phyloP scores from a whole-genome alignment of 2,113 vertebrate species.

The Urocitellus parryii region DNA sequence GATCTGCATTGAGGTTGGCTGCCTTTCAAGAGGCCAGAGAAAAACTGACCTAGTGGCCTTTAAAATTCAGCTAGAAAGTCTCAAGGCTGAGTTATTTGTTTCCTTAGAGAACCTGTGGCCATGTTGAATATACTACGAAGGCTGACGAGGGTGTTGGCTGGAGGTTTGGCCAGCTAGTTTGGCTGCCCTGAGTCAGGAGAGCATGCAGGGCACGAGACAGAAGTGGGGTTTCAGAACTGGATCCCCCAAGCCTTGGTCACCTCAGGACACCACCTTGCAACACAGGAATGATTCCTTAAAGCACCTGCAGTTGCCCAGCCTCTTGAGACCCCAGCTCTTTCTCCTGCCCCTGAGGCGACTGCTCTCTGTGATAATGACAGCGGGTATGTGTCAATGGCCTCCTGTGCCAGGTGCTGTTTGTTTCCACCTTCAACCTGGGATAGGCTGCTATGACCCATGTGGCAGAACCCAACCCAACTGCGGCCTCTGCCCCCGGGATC shows the following conservation, averaged over 20 bases:
- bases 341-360: background rate
- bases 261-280: background rate
- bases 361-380: background rate
- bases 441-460: background rate
- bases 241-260: background rate
- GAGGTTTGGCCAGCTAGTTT: background rate
- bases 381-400: accelerated
- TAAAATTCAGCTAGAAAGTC: constrained; percentile 7
- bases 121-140: background rate
- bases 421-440: background rate
- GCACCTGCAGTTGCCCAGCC: background rate
- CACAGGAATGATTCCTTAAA: accelerated
- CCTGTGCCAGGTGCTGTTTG: accelerated
- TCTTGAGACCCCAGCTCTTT: background rate
- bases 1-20: background rate
- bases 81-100: background rate
- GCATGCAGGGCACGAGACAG: background rate
- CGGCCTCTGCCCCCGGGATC: background rate
- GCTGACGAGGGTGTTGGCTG: background rate
- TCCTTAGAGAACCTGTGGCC: background rate
- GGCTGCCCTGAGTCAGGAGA: background rate
- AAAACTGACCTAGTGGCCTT: background rate
- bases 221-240: background rate
- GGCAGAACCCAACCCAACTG: background rate
- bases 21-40: background rate